phyloP scores from a whole-genome alignment of 2,888 invertebrate species.

The Rotaria macrura region DNA sequence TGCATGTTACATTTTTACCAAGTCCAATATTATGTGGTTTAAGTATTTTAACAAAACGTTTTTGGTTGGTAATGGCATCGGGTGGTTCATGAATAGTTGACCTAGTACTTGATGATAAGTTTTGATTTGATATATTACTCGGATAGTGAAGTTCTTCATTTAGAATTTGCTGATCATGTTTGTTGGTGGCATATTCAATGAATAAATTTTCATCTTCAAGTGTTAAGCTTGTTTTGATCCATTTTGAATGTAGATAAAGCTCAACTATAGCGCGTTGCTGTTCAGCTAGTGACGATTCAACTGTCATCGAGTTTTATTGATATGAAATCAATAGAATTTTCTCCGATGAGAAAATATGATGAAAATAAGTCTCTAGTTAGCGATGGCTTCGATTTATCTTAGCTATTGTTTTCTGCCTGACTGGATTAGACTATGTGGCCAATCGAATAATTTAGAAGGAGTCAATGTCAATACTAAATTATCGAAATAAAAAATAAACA shows the following conservation, averaged over 20 bases:
- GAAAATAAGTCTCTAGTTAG: not conserved
- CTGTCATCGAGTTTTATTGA: not conserved
- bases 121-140: not conserved
- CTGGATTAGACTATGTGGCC: not conserved
- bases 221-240: conserved; percentile 1
- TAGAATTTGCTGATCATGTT: not conserved
- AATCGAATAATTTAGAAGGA: not conserved
- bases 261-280: conserved; percentile 1
- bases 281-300: not conserved
- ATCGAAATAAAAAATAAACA: no score
- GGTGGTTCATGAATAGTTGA: not conserved
- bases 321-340: not conserved
- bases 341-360: not conserved
- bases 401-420: not conserved
- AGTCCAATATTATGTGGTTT: conserved; percentile 32
- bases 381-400: not conserved
- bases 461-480: not conserved
- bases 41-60: conserved; percentile 21
- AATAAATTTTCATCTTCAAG: conserved; percentile 6
- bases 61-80: not conserved
- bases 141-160: not conserved
- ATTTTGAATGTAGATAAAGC: not conserved
- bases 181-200: not conserved
- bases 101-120: not conserved
- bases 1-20: conserved; percentile 14